phyloP scores from a whole-genome alignment of 2,888 invertebrate genomes.

The Tipula vernalis region DNA sequence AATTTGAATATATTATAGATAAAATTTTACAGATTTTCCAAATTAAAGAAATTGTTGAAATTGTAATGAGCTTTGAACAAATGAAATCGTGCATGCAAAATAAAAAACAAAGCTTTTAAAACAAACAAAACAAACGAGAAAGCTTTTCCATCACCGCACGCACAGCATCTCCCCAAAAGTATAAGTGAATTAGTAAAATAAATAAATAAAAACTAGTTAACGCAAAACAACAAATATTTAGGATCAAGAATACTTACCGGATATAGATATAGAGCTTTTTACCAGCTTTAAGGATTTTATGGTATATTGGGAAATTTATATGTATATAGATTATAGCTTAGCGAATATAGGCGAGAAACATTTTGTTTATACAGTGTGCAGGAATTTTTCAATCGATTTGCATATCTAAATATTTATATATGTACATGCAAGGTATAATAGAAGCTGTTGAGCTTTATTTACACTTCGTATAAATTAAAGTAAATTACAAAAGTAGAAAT shows the following conservation, averaged over 20 bases:
- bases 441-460: neutral
- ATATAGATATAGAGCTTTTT: neutral
- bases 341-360: neutral
- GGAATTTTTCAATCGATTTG: neutral
- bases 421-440: neutral
- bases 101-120: neutral
- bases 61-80: neutral
- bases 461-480: neutral
- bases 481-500: neutral
- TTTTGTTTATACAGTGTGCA: neutral
- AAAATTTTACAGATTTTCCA: neutral
- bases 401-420: neutral
- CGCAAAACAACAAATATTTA: neutral
- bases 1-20: neutral
- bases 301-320: neutral
- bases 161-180: neutral
- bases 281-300: neutral
- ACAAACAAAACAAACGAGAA: neutral
- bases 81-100: neutral
- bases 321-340: neutral
- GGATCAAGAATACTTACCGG: neutral
- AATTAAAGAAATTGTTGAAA: neutral
- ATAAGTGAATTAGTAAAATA: neutral
- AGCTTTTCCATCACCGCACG: neutral
- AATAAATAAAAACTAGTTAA: neutral